These are phyloP conservation scores for Drosophila emarginata DNA, from an alignment of 2,888 invertebrate species.

Conservation along the genomic window DNA sequence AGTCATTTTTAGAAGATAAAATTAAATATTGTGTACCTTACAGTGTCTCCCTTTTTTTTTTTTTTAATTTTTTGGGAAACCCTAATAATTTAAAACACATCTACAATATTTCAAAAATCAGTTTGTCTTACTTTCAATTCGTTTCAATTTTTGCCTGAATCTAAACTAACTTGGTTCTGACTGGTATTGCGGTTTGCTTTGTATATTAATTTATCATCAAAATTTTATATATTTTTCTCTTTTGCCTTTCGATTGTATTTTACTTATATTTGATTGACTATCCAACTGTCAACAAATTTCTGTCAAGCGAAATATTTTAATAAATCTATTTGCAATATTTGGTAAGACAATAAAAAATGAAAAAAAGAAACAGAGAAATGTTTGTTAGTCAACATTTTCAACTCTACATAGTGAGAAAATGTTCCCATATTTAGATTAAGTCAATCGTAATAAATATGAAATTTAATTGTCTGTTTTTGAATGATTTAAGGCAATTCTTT, in stretches of 20 bases:
- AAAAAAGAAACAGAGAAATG: not conserved
- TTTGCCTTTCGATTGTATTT: not conserved
- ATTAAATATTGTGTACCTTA: too few species aligned
- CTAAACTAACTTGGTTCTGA: not conserved
- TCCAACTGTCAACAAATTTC: conserved; percentile 17
- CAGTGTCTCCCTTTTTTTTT: too few species aligned
- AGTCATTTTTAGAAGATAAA: too few species aligned
- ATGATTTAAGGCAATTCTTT: not conserved
- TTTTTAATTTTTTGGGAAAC: too few species aligned
- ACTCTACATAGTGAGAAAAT: not conserved
- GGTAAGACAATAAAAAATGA: not conserved
- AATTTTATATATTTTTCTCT: not conserved
- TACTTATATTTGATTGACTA: conserved; percentile 10
- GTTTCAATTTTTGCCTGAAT: not conserved
- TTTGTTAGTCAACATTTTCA: not conserved
- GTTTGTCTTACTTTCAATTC: too few species aligned
- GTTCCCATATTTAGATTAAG: too few species aligned
- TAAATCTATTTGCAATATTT: conserved; percentile 43
- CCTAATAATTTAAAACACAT: too few species aligned
- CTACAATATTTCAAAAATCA: too few species aligned
- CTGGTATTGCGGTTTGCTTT: not conserved
- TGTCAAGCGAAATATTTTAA: conserved; percentile 72
- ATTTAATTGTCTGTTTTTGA: not conserved
- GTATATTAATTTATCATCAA: conserved; percentile 3
- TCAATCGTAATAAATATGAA: too few species aligned